phyloP scores from a whole-genome alignment of 2,113 vertebrate genomes.

The Anseranas semipalmata region DNA sequence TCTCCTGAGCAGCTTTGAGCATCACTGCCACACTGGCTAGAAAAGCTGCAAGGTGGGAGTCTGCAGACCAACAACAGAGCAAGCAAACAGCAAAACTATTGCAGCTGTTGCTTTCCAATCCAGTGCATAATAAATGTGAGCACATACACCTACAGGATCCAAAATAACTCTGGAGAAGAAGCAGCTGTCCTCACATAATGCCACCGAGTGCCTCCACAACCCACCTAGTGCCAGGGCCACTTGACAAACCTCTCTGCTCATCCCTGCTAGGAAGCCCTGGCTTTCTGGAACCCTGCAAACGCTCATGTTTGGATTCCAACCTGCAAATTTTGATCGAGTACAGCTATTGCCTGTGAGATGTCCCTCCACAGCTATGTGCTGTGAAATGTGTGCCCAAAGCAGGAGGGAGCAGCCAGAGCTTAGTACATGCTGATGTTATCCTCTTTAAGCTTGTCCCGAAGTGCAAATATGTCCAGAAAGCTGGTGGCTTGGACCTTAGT shows the following conservation, averaged over 20 bases:
- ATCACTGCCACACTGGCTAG: neutral
- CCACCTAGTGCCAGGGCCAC: neutral
- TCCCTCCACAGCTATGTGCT: too few species aligned
- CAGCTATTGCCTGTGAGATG: neutral
- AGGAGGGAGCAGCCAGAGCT: neutral
- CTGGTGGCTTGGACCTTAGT: neutral
- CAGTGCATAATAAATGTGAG: rapidly evolving
- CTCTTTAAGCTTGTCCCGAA: neutral
- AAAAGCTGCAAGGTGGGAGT: neutral
- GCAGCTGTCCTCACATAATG: neutral
- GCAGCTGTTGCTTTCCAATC: neutral
- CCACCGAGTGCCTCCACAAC: neutral
- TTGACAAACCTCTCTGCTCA: neutral
- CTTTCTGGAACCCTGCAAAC: neutral
- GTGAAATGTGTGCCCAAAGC: neutral
- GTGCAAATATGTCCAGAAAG: neutral
- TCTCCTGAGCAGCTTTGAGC: neutral
- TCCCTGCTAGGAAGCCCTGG: neutral
- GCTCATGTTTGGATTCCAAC: neutral
- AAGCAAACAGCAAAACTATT: neutral
- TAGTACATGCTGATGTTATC: neutral
- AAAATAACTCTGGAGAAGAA: neutral
- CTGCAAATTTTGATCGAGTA: neutral
- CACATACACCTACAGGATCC: neutral
- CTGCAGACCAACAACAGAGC: neutral